These are phyloP conservation scores for Drosophila birchii DNA, from an alignment of 2,888 invertebrate genomes.

Conservation along the genomic window DNA sequence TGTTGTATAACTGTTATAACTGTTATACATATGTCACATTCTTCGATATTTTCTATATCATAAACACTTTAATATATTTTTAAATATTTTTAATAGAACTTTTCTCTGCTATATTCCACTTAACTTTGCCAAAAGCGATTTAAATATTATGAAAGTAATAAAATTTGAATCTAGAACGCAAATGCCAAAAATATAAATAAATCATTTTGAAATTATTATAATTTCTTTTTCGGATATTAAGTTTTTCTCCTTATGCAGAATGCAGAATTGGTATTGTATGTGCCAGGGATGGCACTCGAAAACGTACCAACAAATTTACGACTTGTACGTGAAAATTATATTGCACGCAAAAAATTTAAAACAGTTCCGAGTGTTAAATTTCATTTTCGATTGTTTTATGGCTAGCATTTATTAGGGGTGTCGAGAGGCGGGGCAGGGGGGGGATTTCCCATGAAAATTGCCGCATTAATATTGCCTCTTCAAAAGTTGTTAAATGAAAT, in stretches of 20 bases:
- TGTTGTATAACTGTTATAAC: too few species aligned
- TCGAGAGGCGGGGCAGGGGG: too few species aligned
- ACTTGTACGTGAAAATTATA: slow-evolving; percentile 42
- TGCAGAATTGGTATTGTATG: slow-evolving; percentile 8
- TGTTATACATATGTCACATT: too few species aligned
- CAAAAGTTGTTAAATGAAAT: slow-evolving; percentile 6
- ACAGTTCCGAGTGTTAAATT: slow-evolving; percentile 23
- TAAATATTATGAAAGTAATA: not conserved
- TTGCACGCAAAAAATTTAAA: slow-evolving; percentile 12
- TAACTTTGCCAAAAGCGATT: not conserved
- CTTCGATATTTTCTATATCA: not conserved
- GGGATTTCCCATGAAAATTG: not conserved
- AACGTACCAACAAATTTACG: slow-evolving; percentile 45
- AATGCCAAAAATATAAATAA: not conserved
- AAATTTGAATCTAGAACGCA: not conserved
- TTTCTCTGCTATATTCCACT: not conserved
- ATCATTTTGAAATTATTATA: not conserved
- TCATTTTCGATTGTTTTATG: slow-evolving; percentile 26
- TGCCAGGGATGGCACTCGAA: slow-evolving; percentile 30
- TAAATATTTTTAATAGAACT: too few species aligned
- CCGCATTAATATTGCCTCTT: not conserved
- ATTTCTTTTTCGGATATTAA: not conserved
- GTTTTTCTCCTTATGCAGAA: slow-evolving; percentile 5
- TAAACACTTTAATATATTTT: not conserved
- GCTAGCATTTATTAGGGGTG: slow-evolving; percentile 9